These are phyloP conservation scores for Gibbula magus DNA, from an alignment of 2,888 invertebrate species.

Conservation along the genomic window DNA sequence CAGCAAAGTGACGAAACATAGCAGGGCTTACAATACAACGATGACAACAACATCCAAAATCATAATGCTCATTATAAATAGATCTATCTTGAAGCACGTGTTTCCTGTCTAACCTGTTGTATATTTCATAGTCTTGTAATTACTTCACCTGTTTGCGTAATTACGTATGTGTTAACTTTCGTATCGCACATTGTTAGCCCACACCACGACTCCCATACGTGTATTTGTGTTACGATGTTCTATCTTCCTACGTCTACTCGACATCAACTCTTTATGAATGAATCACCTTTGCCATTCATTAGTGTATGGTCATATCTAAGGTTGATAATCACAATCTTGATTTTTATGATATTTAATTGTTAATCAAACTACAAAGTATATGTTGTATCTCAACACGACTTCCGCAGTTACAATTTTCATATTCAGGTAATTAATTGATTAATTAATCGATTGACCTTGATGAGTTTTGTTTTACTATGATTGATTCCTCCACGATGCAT, in stretches of 20 bases:
- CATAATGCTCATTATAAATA: constrained; percentile 11
- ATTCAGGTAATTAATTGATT: not conserved
- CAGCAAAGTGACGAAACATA: too few species aligned
- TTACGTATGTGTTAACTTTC: not conserved
- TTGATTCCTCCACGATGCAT: too few species aligned
- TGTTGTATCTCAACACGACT: constrained; percentile 1
- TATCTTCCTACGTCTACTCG: not conserved
- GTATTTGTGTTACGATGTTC: not conserved
- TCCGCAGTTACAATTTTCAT: not conserved
- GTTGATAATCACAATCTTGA: not conserved
- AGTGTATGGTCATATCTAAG: not conserved
- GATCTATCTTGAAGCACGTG: not conserved
- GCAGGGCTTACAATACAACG: not conserved
- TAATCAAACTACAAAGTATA: constrained; percentile 3
- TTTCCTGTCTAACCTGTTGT: not conserved
- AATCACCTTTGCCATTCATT: not conserved
- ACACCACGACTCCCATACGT: not conserved
- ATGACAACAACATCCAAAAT: constrained; percentile 2
- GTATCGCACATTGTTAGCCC: constrained; percentile 7
- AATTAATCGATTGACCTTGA: not conserved
- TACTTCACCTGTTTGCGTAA: not conserved
- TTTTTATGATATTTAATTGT: constrained; percentile 1
- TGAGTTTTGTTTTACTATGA: not conserved
- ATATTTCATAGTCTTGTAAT: not conserved
- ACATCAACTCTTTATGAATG: not conserved